Conservation (phyloP, 2,888 invertebrate species). For the Didymodactylos carnosus region DNA sequence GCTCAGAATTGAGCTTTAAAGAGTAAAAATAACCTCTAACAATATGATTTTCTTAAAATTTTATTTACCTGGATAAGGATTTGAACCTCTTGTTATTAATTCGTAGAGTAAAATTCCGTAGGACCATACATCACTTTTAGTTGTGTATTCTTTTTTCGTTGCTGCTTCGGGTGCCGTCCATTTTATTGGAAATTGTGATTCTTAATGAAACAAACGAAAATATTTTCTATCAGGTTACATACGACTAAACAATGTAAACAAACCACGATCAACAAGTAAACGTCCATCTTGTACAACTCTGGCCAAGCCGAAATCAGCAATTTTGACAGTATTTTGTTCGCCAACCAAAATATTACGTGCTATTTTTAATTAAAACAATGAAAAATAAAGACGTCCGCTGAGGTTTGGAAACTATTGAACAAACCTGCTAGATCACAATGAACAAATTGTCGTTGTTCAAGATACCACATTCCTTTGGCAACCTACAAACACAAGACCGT, state of each 20-base stretch:
- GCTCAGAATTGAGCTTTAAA: no score
- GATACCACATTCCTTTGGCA: constrained; percentile 44
- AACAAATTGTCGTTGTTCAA: constrained; percentile 51
- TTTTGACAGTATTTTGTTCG: constrained; percentile 44
- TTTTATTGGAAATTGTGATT: constrained; percentile 42
- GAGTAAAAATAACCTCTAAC: no score
- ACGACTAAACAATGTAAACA: no score
- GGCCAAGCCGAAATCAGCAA: constrained; percentile 88
- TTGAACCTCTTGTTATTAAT: constrained; percentile 10
- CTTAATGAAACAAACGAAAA: constrained; percentile 82
- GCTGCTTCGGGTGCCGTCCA: constrained; percentile 42
- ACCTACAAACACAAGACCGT: constrained; percentile 26
- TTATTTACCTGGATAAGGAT: constrained; percentile 15
- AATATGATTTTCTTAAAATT: no score
- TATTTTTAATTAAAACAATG: no score
- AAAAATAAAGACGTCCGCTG: neutral
- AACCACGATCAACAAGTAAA: neutral
- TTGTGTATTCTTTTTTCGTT: constrained; percentile 46
- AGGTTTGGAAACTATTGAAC: no score
- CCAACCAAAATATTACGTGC: constrained; percentile 38
- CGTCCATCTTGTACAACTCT: constrained; percentile 63
- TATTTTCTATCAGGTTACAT: no score
- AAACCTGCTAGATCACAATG: constrained; percentile 51
- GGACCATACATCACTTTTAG: constrained; percentile 14
- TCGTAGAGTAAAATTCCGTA: constrained; percentile 14